These are phyloP conservation scores for Hemicordylus capensis DNA, from an alignment of 2,113 vertebrate genomes.

Conservation along the genomic window DNA sequence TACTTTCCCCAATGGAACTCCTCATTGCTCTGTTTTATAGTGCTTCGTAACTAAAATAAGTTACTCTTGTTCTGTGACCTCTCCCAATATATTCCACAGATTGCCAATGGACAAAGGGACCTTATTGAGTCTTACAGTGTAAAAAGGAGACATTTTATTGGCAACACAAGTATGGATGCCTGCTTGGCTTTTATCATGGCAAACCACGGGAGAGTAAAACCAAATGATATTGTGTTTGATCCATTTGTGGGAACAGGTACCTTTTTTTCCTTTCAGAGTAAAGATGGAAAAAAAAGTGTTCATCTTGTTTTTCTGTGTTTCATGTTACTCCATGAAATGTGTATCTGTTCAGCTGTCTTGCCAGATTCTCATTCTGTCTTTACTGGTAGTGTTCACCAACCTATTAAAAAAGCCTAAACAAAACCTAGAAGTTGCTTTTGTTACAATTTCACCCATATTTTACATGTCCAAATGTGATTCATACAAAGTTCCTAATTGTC, in stretches of 20 bases:
- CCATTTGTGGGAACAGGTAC: conserved; percentile 98
- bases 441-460: neutral
- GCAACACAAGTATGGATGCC: conserved; percentile 98
- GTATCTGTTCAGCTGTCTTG: neutral
- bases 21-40: neutral
- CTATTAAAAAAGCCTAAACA: neutral
- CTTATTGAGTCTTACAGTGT: conserved; percentile 89
- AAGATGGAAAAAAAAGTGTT: neutral
- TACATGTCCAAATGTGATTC: neutral
- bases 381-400: neutral
- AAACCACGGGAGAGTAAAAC: conserved; percentile 93
- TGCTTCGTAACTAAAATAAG: neutral
- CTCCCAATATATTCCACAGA: conserved; percentile 70
- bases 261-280: neutral
- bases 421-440: neutral
- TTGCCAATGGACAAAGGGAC: conserved; percentile 94
- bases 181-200: conserved; percentile 96
- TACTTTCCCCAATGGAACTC: too few species aligned
- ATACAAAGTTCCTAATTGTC: neutral
- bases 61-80: neutral
- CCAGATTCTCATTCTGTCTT: neutral
- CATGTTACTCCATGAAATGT: neutral
- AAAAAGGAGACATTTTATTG: conserved; percentile 98
- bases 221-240: conserved; percentile 93
- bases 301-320: neutral